Evolutionary conservation across 2,888 invertebrate species (phyloP).

Genomic region (Melitaea athalia): DNA sequence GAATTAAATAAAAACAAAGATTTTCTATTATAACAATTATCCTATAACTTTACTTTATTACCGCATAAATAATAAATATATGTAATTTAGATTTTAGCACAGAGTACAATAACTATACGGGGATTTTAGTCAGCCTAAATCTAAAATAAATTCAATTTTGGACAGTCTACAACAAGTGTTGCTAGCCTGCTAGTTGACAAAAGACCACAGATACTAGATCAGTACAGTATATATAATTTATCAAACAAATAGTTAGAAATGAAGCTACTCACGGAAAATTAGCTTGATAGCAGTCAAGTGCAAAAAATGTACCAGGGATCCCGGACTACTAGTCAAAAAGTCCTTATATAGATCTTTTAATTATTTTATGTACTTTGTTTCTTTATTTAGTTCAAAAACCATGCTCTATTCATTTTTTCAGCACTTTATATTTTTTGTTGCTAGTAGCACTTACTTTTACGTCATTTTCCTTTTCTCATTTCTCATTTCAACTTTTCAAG

Average conservation of each 20-base stretch:
- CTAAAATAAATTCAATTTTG: background rate
- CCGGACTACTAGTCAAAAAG: too few species aligned
- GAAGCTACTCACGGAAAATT: too few species aligned
- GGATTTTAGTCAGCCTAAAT: too few species aligned
- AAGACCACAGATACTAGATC: too few species aligned
- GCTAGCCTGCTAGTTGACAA: background rate
- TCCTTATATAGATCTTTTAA: too few species aligned
- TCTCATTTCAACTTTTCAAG: too few species aligned
- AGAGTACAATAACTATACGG: background rate
- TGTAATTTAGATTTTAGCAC: background rate
- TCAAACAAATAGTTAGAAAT: too few species aligned
- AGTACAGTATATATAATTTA: too few species aligned
- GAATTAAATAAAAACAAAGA: background rate
- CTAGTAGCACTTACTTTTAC: background rate
- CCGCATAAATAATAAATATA: constrained; percentile 8
- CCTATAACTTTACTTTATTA: constrained; percentile 2
- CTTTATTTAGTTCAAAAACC: too few species aligned
- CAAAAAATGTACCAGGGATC: too few species aligned
- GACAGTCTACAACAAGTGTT: background rate
- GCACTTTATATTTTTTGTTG: background rate
- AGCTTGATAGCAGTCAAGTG: too few species aligned
- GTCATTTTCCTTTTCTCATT: constrained; percentile 10
- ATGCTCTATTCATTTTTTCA: background rate
- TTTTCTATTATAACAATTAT: background rate
- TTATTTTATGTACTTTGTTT: too few species aligned